Base-by-base conservation (phyloP, 2,113 vertebrate species). In the Xenopus laevis region DNA sequence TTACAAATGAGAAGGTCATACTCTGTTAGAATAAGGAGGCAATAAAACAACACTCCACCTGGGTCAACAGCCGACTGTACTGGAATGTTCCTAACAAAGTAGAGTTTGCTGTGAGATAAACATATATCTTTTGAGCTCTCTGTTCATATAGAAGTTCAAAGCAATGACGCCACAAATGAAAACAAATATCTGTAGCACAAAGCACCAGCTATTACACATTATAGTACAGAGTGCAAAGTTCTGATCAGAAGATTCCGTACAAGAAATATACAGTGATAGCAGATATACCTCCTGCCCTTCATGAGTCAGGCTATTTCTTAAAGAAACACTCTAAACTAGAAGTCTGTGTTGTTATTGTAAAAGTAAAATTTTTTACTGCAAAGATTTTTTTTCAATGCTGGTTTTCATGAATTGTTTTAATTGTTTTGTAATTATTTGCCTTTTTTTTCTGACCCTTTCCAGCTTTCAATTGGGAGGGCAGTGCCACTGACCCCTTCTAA, bases 181-280 rank as follows among this genome's bases (percentile, higher is more conserved):
- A 75, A 61, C 55, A 67, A 59, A 74, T 13, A 59, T 12, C 33
- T 79, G 87, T 78, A 85, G 88, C 53, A 47, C 23, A 27, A 27
- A 27, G 23, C 23, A 27, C 23, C 23, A 27, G 23, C 61, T 23
- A 44, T 27, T 60, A 27, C 53, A 70, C 53, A 60, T 30, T 10
- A 58, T 21, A 65, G 21, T 7, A 57, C 71, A 68, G 61, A 75
- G 72, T 68, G 27, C 72, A 75, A 46, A 52, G 18, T 62, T 59
- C 72, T 68, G 47, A 61, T 62, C 55, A 61, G 10, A 7, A 3
- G 13, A 46, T 68, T 13, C 40, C 16, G 61, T 61, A 13, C 11
- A 12, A 50, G 47, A 10, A 6, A 40, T 40, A 40, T 40, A 40
- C 6, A 40, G 3, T 40, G 33, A 40, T 40, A 40, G 6, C 33